phyloP scores from a whole-genome alignment of 1,140 invertebrate species.

The Camponotus pennsylvanicus region DNA sequence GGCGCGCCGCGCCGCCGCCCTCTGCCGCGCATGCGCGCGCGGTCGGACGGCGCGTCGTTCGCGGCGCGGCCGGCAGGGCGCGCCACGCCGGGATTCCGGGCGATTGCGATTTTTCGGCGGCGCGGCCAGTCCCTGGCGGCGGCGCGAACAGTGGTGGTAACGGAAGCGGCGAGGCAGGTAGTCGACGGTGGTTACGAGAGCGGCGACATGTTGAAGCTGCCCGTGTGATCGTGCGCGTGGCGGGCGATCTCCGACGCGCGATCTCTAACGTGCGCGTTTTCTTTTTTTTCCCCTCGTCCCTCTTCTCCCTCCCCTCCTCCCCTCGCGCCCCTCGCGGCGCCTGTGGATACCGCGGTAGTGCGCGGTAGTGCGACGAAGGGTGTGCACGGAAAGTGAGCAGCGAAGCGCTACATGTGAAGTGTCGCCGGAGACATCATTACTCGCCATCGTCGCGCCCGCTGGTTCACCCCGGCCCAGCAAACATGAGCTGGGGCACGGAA shows the following conservation, averaged over 20 bases:
- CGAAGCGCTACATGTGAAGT: constrained; percentile 79
- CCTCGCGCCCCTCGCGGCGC: constrained; percentile 13
- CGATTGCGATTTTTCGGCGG: constrained; percentile 68
- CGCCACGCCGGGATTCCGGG: constrained; percentile 76
- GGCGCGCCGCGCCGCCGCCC: neutral
- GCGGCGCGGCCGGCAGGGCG: constrained; percentile 23
- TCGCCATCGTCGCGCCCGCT: constrained; percentile 65
- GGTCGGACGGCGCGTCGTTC: neutral
- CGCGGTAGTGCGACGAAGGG: constrained; percentile 58
- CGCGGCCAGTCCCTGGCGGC: constrained; percentile 76
- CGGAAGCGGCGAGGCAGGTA: constrained; percentile 46
- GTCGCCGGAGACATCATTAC: constrained; percentile 67
- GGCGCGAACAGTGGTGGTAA: neutral
- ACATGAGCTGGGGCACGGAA: constrained; percentile 88
- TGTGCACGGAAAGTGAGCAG: constrained; percentile 23
- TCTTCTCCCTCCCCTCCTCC: neutral
- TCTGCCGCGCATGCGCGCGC: no score
- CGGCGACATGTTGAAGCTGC: constrained; percentile 80
- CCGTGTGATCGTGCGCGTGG: constrained; percentile 77
- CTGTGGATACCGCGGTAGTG: constrained; percentile 60
- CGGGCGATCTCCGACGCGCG: constrained; percentile 56
- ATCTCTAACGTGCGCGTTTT: constrained; percentile 65
- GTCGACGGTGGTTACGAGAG: constrained; percentile 68
- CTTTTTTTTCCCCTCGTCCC: neutral
- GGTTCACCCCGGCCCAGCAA: constrained; percentile 81